These are phyloP conservation scores for Leptonema lineaticorne DNA, from an alignment of 1,140 invertebrate genomes.

Conservation along the genomic window DNA sequence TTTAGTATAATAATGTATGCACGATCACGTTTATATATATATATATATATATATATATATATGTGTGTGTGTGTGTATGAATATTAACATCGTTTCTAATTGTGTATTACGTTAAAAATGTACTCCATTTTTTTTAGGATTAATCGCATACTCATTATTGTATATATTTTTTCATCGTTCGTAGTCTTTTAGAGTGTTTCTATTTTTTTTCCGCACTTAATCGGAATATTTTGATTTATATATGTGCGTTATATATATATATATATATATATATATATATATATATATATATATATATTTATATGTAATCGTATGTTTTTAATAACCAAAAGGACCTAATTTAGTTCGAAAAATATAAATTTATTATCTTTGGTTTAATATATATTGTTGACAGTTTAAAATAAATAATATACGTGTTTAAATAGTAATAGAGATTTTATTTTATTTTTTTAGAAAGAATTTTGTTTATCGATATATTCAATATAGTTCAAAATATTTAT, in stretches of 20 bases:
- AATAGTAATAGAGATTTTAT: too few relatives aligned
- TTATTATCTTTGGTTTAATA: too few relatives aligned
- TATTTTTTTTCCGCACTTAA: background rate
- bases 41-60: background rate
- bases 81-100: constrained; percentile 7
- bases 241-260: background rate
- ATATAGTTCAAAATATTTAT: too few relatives aligned
- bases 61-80: background rate
- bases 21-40: background rate
- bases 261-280: background rate
- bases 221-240: background rate
- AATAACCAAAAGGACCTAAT: too few relatives aligned
- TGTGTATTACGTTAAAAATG: background rate
- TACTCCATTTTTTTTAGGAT: background rate
- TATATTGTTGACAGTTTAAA: too few relatives aligned
- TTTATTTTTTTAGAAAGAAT: too few relatives aligned
- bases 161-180: background rate
- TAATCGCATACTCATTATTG: too few relatives aligned
- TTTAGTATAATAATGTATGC: too few relatives aligned
- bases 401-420: too few relatives aligned
- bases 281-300: background rate
- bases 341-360: too few relatives aligned
- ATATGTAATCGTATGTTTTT: background rate
- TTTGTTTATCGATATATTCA: too few relatives aligned
- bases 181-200: background rate